Evolutionary conservation across 1,140 invertebrate genomes (phyloP).

Genomic region (Parasteatoda tepidariorum): DNA sequence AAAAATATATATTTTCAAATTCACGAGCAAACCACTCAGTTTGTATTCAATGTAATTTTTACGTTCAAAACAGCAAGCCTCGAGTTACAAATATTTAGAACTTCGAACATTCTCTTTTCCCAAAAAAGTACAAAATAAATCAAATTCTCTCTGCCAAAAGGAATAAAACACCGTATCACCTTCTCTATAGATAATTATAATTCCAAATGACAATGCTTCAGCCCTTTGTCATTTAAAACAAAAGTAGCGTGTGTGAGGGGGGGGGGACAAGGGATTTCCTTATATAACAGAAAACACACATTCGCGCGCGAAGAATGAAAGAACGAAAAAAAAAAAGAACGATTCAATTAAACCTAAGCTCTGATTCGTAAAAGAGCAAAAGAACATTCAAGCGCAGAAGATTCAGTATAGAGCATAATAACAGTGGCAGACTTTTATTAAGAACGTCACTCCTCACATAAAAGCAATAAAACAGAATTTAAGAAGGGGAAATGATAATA

Average conservation of each 20-base stretch:
- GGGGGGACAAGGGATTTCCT: background rate
- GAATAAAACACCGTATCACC: too few relatives aligned
- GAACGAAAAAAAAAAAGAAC: constrained; percentile 17
- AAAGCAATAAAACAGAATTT: constrained; percentile 57
- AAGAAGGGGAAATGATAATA: constrained; percentile 32
- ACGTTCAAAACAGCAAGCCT: too few relatives aligned
- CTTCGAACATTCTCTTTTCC: too few relatives aligned
- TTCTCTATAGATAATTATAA: constrained; percentile 52
- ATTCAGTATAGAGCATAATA: constrained; percentile 6
- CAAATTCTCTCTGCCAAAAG: too few relatives aligned
- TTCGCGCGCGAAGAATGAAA: background rate
- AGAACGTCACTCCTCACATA: constrained; percentile 24
- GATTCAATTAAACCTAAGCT: constrained; percentile 54
- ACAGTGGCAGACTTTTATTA: constrained; percentile 52
- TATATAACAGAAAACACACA: background rate
- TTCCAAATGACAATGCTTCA: constrained; percentile 33
- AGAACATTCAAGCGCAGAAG: background rate
- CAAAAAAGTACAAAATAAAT: too few relatives aligned
- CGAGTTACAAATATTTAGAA: too few relatives aligned
- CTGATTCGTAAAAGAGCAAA: constrained; percentile 29
- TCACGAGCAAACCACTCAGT: too few relatives aligned
- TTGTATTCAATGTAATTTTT: too few relatives aligned
- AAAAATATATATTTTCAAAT: too few relatives aligned
- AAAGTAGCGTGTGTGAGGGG: background rate
- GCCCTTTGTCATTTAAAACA: constrained; percentile 36